phyloP scores from a whole-genome alignment of 2,888 invertebrate species.

The Scelioninae gen. 1 region DNA sequence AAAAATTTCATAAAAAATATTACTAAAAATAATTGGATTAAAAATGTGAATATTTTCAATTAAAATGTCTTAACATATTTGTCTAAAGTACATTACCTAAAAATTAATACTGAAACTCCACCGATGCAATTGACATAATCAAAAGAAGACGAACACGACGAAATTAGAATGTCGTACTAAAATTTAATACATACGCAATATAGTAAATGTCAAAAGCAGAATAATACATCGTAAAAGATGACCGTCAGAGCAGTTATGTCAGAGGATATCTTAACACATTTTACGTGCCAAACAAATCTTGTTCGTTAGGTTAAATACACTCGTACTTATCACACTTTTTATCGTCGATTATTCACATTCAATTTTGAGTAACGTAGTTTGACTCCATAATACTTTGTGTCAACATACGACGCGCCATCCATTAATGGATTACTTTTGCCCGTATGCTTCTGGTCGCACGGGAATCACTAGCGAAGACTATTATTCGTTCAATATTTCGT shows the following conservation, averaged over 20 bases:
- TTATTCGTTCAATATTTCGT: constrained; percentile 62
- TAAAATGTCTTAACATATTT: too few species aligned
- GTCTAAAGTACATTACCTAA: too few species aligned
- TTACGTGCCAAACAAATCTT: not conserved
- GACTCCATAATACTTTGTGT: constrained; percentile 59
- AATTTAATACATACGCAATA: too few species aligned
- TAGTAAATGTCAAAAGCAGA: too few species aligned
- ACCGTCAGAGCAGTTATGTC: not conserved
- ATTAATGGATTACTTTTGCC: constrained; percentile 66
- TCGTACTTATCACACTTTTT: constrained; percentile 29
- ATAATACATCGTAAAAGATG: too few species aligned
- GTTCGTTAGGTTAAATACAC: constrained; percentile 19
- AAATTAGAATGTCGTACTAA: too few species aligned
- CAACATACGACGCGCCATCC: constrained; percentile 37
- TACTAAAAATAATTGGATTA: too few species aligned
- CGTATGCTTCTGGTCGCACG: constrained; percentile 48
- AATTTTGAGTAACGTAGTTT: constrained; percentile 52
- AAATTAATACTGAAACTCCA: too few species aligned
- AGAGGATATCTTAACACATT: not conserved
- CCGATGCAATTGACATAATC: too few species aligned
- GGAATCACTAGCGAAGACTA: constrained; percentile 59
- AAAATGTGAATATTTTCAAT: too few species aligned
- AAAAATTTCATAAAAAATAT: too few species aligned
- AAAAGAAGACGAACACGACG: too few species aligned
- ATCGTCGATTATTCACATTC: constrained; percentile 51